Base-by-base conservation (phyloP, 2,113 vertebrate species). In the Suncus etruscus region DNA sequence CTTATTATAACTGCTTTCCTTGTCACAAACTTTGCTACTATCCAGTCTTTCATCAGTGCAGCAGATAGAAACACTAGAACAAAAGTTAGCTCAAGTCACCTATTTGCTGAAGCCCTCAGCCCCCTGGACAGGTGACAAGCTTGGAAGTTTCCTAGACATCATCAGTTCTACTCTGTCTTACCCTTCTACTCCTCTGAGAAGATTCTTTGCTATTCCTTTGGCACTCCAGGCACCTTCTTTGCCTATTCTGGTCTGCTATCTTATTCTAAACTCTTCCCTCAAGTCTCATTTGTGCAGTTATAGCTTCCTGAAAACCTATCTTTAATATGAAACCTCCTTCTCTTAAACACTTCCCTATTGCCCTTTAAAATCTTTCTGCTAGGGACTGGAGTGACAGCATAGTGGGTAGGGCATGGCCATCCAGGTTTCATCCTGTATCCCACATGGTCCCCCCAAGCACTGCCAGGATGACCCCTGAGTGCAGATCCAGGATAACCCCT, bases 241-340 rank as follows among this genome's bases (percentile, higher is more conserved):
- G 82, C 51, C 63, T 66, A 90, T 15, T 68, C 68, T 20, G 11
- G 22, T 24, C 1, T 68, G 61, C 83, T 54, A 16, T 69, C 79
- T 80, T 51, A 81, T 72, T 63, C 65, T 85, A 48, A 68, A 48
- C 31, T 70, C 24, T 83, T 91, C 32, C 72, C 75, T 84, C 32
- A 50, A 79, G 29, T 32, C 65, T 29, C 15, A 66, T 24, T 66
- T 93, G 63, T 69, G 84, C 45, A 68, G 27, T 9, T 20, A 79
- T 32, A 6, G 74, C 45, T 58, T 79, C 45, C 76, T 31, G 32
- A 76, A 5, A 61, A 11, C 22, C 45, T 83, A 18, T 79, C 29
- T 88, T 94, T 81, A 81, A 87, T 70, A 66, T 16, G 22, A 63
- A n/a, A 24, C 16, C 39, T 48, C 54, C 15, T 80, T 79, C 63